These are phyloP conservation scores for Sphinx pinastri DNA, from an alignment of 2,888 invertebrate genomes.

Conservation along the genomic window DNA sequence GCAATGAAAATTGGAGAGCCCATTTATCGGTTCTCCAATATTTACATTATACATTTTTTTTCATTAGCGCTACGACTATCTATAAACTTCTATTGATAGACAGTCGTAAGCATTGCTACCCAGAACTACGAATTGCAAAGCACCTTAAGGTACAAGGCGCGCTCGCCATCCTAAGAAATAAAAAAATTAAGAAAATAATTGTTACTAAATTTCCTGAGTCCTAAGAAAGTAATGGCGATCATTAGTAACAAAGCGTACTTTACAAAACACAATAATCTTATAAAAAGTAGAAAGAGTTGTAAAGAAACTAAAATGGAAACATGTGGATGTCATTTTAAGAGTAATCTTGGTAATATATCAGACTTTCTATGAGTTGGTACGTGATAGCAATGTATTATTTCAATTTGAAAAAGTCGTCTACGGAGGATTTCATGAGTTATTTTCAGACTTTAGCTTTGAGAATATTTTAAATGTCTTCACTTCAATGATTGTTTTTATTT, in stretches of 20 bases:
- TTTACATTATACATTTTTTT: too few species aligned
- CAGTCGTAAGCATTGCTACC: too few species aligned
- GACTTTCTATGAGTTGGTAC: slow-evolving; percentile 36
- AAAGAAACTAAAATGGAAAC: slow-evolving; percentile 33
- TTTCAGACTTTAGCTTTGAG: slow-evolving; percentile 1
- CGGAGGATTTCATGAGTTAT: slow-evolving; percentile 1
- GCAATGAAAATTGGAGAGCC: too few species aligned
- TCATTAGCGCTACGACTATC: too few species aligned
- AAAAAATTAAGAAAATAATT: too few species aligned
- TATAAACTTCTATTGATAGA: too few species aligned
- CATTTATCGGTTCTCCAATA: too few species aligned
- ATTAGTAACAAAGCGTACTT: slow-evolving; percentile 15
- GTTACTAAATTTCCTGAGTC: not conserved
- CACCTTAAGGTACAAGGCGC: too few species aligned
- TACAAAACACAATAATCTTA: slow-evolving; percentile 16
- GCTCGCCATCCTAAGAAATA: too few species aligned
- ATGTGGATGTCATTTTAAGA: slow-evolving; percentile 34
- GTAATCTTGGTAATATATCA: slow-evolving; percentile 44
- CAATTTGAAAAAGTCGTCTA: slow-evolving; percentile 29
- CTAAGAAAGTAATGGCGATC: not conserved
- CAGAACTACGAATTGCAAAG: too few species aligned
- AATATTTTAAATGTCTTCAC: not conserved
- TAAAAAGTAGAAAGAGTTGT: not conserved
- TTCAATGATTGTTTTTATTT: too few species aligned
- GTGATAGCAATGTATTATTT: slow-evolving; percentile 38